Evolutionary conservation across 2,888 invertebrate species (phyloP), one percentile per base, ranked within the genome.

Genomic region (Mechanitis messenoides): DNA sequence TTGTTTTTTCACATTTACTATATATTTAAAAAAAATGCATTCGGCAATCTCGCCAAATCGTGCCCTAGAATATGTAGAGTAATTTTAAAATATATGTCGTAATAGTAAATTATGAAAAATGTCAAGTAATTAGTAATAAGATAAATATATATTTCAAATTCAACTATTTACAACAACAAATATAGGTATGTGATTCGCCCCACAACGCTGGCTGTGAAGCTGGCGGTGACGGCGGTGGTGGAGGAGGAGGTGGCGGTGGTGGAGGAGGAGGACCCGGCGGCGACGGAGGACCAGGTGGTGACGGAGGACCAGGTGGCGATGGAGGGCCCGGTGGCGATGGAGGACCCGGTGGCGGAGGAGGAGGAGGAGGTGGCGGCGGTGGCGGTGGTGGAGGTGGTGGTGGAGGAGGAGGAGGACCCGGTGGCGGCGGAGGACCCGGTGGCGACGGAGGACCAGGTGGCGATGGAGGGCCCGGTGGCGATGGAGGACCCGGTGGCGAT

Each of bases 311-410:
- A 1, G 60, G 59, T 7, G 61, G 58, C 2, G 60, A 50, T 35
- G 35, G 6, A 35, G 35, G 35, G 2, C 4, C 4, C 2, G n/a
- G 1, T 1, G 46, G 46, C 20, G 66, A 53, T 5, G 62, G 42
- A 2, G 62, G 55, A 1, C 59, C 6, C 1, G 59, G 61, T 3
- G 61, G 46, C 9, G 60, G 57, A 9, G 64, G 45, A 9, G 58
- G 56, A 1, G 46, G 46, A 1, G 12, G 12, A 4, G 46, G 46
- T 5, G 46, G 46, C 0, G 46, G 12, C 1, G 46, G 46, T 5
- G 46, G 12, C 0, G 46, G 11, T 3, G 46, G 46, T 2, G 46
- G 46, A 1, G 46, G 12, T 0, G 46, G 46, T 2, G 46, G n/a
- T 0, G 46, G 11, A 12, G 46, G 46, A 1, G 12, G 12, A 7